These are phyloP conservation scores for Drosophila prostipennis DNA, from an alignment of 2,888 invertebrate species.

Conservation along the genomic window DNA sequence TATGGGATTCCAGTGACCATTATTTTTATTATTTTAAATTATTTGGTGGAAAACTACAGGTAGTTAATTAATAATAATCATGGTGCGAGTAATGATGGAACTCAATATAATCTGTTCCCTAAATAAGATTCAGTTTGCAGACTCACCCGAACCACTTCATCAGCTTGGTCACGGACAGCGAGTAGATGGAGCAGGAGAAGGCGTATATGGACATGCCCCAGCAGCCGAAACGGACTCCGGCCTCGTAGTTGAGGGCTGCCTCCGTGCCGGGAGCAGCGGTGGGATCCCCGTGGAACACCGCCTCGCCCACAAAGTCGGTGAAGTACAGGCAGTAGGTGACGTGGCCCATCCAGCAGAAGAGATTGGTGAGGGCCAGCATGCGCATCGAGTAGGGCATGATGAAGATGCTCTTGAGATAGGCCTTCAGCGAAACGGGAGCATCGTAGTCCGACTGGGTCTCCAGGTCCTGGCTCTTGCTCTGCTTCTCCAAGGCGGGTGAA, in stretches of 20 bases:
- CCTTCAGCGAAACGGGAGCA: conserved; percentile 72
- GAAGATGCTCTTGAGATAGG: conserved; percentile 86
- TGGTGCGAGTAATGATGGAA: too few relatives aligned
- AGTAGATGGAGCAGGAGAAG: conserved; percentile 84
- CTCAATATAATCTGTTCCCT: too few relatives aligned
- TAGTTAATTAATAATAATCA: too few relatives aligned
- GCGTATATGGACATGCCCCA: conserved; percentile 84
- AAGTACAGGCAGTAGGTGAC: conserved; percentile 89
- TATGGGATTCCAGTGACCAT: too few relatives aligned
- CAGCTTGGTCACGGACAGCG: conserved; percentile 82
- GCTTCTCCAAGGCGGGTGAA: conserved; percentile 36
- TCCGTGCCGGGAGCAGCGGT: conserved; percentile 71
- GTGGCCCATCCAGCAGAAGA: conserved; percentile 88
- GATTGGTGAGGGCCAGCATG: conserved; percentile 87
- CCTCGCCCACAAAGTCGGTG: conserved; percentile 88
- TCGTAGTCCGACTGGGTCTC: conserved; percentile 45
- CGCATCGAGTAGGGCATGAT: conserved; percentile 86
- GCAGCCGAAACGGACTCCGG: conserved; percentile 84
- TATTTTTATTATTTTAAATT: too few relatives aligned
- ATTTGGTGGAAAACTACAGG: too few relatives aligned
- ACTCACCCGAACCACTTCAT: conserved; percentile 83
- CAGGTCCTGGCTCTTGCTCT: conserved; percentile 24
- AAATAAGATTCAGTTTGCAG: background rate
- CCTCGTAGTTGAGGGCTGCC: conserved; percentile 76
- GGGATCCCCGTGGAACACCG: conserved; percentile 73